A percentile compares a stretch with the other conserved stretches of the same genome.
phyloP scores from a whole-genome alignment of 2,888 invertebrate species.

The Cheilosia vulpina region DNA sequence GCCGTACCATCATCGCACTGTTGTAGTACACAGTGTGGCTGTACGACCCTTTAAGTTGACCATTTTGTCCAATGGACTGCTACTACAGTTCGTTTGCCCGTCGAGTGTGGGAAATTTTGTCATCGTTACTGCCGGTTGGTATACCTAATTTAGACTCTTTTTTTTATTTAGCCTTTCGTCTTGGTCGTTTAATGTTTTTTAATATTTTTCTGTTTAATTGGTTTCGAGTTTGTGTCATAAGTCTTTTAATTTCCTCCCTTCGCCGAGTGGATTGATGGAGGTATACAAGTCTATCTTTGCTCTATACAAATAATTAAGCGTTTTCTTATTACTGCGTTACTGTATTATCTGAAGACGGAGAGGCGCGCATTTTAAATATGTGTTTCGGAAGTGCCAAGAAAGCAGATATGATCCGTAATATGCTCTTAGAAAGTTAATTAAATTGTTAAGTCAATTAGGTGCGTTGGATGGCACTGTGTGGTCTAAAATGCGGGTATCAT shows the following conservation, averaged over 20 bases:
- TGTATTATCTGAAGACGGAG: constrained; percentile 33
- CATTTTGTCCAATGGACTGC: constrained; percentile 73
- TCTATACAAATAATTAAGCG: constrained; percentile 51
- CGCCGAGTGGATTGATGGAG: constrained; percentile 19
- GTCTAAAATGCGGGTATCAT: constrained; percentile 50
- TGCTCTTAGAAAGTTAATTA: constrained; percentile 69
- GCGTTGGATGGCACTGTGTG: constrained; percentile 45
- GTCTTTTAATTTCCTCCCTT: constrained; percentile 66
- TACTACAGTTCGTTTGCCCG: constrained; percentile 64
- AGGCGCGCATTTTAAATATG: constrained; percentile 45
- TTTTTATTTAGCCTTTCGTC: background rate
- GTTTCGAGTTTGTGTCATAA: constrained; percentile 72
- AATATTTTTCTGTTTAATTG: constrained; percentile 74
- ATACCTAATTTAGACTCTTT: constrained; percentile 56
- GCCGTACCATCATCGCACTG: constrained; percentile 51
- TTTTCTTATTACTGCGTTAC: constrained; percentile 22
- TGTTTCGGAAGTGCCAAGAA: constrained; percentile 70
- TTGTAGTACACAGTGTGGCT: background rate
- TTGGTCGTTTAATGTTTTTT: constrained; percentile 65
- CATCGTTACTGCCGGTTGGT: constrained; percentile 41
- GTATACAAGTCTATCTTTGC: constrained; percentile 5
- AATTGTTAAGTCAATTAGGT: constrained; percentile 70
- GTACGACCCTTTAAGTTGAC: constrained; percentile 68
- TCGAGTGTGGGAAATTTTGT: constrained; percentile 68
- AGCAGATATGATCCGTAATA: constrained; percentile 50